Evolutionary conservation across 1,140 invertebrate species (phyloP).

Genomic region (Fopius arisanus): DNA sequence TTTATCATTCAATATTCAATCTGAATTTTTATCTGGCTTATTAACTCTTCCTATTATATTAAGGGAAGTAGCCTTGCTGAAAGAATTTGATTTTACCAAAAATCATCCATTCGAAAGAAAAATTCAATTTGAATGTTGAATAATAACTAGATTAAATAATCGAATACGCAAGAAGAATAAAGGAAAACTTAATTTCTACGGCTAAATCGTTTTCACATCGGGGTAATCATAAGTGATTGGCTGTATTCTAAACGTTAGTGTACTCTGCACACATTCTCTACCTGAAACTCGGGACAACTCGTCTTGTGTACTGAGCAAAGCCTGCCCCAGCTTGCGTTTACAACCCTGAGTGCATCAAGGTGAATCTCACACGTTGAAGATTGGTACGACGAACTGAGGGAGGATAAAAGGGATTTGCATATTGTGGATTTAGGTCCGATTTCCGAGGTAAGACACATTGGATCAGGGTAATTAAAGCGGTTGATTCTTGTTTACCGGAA

Average conservation of each 20-base stretch:
- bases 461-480: neutral
- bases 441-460: slow-evolving; percentile 1
- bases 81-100: too few species aligned
- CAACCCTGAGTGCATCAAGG: neutral
- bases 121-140: too few species aligned
- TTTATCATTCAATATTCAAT: too few species aligned
- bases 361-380: neutral
- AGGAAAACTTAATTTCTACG: too few species aligned
- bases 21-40: too few species aligned
- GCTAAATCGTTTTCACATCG: too few species aligned
- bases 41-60: too few species aligned
- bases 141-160: too few species aligned
- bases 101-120: too few species aligned
- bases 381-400: neutral
- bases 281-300: neutral
- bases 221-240: neutral
- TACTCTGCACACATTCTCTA: neutral
- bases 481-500: neutral
- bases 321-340: neutral
- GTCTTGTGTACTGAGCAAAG: neutral
- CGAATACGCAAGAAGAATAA: too few species aligned
- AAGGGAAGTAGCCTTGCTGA: too few species aligned
- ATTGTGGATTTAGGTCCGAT: slow-evolving; percentile 50
- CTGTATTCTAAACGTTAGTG: neutral
- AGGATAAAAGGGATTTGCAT: slow-evolving; percentile 45